Base-by-base conservation (phyloP, 2,797 vertebrate species). In the Phylloscopus collybita region DNA sequence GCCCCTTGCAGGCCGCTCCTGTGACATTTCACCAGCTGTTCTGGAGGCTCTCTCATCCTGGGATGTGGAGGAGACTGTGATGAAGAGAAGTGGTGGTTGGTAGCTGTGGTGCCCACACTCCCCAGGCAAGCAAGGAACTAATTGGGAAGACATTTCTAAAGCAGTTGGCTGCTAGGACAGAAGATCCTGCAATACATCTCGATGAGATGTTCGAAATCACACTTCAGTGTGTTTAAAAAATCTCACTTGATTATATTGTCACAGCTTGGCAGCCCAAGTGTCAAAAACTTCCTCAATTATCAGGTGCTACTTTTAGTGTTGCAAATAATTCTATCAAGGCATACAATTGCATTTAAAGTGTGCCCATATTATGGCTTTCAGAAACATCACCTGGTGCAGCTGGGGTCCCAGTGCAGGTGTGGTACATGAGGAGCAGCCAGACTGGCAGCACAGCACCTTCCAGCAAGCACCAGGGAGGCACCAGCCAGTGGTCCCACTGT, bases 271-370 rank as follows among this genome's bases (percentile, higher is more conserved):
- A 97, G 88, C 65, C 49, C 18, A 26, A 75, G 93, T 86, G 93
- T 73, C 86, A 91, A 83, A 94, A 96, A 90, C 12, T 94, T 96
- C 87, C 90, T 86, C 87, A 95, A 96, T 90, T 90, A 95, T 82
- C 95, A 92, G 89, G 88, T 45, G 71, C 80, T 94, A 91, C 91
- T 95, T 96, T 72, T 71, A 85, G 60, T 65, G 60, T 64, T 86
- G 60, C 42, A 54, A 60, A 60, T 22, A 53, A 57, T 71, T 64
- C 82, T 53, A 9, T 16, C 0, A 0, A 88, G 69, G 40, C 65
- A 61, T 16, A 54, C 1, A 12, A 69, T 56, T 0, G 0, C 61
- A 49, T 90, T 76, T 59, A 54, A 59, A 79, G 3, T 1, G 30
- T 34, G 47, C 18, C 91, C 17, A 0, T 30, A 47, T 17, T 7